phyloP scores from a whole-genome alignment of 1,140 invertebrate species.

The Papilio machaon region DNA sequence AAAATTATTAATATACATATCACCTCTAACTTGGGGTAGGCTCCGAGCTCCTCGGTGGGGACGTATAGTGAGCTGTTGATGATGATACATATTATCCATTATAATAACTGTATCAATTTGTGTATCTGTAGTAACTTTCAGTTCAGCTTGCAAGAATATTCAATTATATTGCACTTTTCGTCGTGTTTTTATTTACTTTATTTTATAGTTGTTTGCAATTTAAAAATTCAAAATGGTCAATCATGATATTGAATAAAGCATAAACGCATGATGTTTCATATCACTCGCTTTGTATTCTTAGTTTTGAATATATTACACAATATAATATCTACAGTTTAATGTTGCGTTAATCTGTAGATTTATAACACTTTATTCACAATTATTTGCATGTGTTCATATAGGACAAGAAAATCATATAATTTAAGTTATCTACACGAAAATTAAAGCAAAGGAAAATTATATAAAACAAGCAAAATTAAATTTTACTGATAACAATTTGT shows the following conservation, averaged over 20 bases:
- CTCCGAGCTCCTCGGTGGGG: too few species aligned
- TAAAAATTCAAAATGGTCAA: neutral
- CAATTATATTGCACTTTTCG: neutral
- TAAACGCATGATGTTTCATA: neutral
- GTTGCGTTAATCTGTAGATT: neutral
- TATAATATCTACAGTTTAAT: neutral
- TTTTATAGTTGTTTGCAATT: neutral
- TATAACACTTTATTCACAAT: neutral
- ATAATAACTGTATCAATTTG: too few species aligned
- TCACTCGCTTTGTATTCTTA: neutral
- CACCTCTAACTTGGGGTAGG: too few species aligned
- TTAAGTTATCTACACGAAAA: neutral
- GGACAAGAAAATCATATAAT: neutral
- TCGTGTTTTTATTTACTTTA: neutral
- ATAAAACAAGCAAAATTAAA: too few species aligned
- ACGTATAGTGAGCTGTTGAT: too few species aligned
- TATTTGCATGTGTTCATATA: neutral
- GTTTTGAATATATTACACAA: neutral
- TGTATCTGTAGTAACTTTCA: too few species aligned
- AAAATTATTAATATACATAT: too few species aligned
- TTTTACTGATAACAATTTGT: neutral
- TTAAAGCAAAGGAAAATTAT: too few species aligned
- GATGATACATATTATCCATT: too few species aligned
- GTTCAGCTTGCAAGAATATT: too few species aligned
- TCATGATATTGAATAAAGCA: neutral